Base-by-base conservation (phyloP, 1,140 invertebrate genomes). In the Apis cerana region DNA sequence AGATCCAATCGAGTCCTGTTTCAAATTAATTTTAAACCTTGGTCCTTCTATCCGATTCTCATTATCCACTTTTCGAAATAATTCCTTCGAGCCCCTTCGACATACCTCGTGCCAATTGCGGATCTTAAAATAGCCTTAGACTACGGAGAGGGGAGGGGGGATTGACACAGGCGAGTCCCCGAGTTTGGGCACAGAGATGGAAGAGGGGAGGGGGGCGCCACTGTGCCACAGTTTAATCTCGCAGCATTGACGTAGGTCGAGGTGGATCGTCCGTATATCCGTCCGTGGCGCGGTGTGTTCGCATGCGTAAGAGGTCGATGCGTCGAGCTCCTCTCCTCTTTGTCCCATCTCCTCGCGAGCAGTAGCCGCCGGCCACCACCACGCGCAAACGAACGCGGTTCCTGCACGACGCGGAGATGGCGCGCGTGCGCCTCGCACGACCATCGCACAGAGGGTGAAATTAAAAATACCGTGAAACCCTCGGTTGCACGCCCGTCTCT, bases 401-500 rank as follows among this genome's bases (percentile, higher is more conserved):
- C 12, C 7, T 9, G 10, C 7, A 4, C 12, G 33, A 8, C 13
- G 2, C 9, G 27, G n/a, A n/a, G n/a, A n/a, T n/a, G 1, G 4
- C 3, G n/a, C 17, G 17, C 10, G 69, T 23, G 69, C 17, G 19
- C 70, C 59, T 21, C 58, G 43, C 17, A 43, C 71, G 71, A 52
- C 69, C 74, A 89, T 72, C 33, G 70, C n/a, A 33, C 33, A 62
- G 68, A 80, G 86, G 81, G 82, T 85, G 85, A 87, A 85, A 91
- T 90, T 90, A 90, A 90, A 90, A 90, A 90, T 90, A 91, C 86
- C 89, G 83, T 87, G 72, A 81, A 89, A 88, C 90, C 88, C 85
- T 89, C 70, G 50, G 48, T 72, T 65, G 33, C 15, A 4, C n/a
- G 19, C 48, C 33, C 43, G 54, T 64, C 64, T 77, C 61, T 65